Conservation (phyloP, 2,113 vertebrate genomes). For the Trochalopteron elliotii region DNA sequence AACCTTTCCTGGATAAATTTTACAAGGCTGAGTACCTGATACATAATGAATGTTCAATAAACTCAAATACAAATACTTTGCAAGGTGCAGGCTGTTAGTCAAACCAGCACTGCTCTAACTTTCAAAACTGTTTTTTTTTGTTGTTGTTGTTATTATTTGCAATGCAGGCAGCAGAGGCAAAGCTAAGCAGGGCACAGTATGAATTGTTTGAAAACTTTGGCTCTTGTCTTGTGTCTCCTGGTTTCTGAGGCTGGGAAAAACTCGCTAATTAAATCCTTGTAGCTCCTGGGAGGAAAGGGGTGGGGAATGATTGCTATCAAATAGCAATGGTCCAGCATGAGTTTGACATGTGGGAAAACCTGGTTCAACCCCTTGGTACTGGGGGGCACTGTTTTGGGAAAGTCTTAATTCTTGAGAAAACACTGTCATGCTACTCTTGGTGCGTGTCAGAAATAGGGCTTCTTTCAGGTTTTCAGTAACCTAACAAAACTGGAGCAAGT, state of each 20-base stretch:
- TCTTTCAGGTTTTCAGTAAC: background rate
- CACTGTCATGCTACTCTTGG: background rate
- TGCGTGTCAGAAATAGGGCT: background rate
- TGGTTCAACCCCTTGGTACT: background rate
- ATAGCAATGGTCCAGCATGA: background rate
- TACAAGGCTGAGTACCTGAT: background rate
- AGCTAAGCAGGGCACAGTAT: background rate
- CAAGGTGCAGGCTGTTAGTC: background rate
- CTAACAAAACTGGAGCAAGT: background rate
- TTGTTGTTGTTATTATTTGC: background rate
- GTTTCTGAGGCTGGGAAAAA: background rate
- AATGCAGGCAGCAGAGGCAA: background rate
- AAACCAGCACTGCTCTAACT: background rate
- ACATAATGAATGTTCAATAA: constrained; percentile 9
- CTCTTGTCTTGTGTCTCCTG: background rate
- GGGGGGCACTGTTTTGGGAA: background rate
- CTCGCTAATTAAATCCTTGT: constrained; percentile 7
- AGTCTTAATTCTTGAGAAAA: background rate
- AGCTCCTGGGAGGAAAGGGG: background rate
- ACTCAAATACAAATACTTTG: background rate
- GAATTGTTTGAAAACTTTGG: background rate
- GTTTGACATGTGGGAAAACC: background rate
- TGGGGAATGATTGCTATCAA: background rate
- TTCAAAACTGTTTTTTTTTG: background rate
- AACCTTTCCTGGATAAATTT: background rate